Evolutionary conservation across 2,888 invertebrate genomes (phyloP).

Genomic region (Drepanosiphum platanoidis): DNA sequence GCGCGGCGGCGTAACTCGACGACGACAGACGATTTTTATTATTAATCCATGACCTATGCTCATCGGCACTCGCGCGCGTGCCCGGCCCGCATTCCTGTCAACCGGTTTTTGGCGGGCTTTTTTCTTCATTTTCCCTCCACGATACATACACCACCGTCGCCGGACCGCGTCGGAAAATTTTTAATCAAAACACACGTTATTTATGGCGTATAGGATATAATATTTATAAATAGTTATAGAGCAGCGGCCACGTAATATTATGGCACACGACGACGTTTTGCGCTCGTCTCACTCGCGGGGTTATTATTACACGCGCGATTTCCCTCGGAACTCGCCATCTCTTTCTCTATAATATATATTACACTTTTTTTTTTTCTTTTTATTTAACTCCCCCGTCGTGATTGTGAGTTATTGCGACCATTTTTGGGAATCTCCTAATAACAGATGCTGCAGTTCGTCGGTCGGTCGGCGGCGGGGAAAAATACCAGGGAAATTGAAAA

Average conservation of each 20-base stretch:
- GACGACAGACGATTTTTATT: neutral
- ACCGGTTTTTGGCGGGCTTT: conserved; percentile 56
- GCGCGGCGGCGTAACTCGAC: neutral
- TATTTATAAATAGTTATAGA: neutral
- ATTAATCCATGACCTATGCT: conserved; percentile 49
- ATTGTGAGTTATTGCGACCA: conserved; percentile 34
- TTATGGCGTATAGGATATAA: neutral
- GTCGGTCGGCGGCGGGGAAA: neutral
- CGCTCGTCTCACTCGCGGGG: neutral
- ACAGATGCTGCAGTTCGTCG: neutral
- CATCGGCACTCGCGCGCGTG: neutral
- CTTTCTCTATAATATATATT: too few relatives aligned
- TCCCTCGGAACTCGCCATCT: neutral
- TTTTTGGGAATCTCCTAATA: conserved; percentile 23
- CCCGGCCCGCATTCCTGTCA: conserved; percentile 25
- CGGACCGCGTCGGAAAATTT: conserved; percentile 10
- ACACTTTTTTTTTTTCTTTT: neutral
- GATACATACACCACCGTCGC: conserved; percentile 36
- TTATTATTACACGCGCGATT: conserved; percentile 12
- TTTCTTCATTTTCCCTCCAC: neutral
- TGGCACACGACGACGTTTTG: neutral
- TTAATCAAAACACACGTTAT: conserved; percentile 55
- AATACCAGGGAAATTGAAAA: conserved; percentile 52
- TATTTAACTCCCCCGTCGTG: conserved; percentile 18
- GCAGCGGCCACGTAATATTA: neutral